These are phyloP conservation scores for Fulmarus glacialis DNA, from an alignment of 2,113 vertebrate genomes.

Conservation along the genomic window DNA sequence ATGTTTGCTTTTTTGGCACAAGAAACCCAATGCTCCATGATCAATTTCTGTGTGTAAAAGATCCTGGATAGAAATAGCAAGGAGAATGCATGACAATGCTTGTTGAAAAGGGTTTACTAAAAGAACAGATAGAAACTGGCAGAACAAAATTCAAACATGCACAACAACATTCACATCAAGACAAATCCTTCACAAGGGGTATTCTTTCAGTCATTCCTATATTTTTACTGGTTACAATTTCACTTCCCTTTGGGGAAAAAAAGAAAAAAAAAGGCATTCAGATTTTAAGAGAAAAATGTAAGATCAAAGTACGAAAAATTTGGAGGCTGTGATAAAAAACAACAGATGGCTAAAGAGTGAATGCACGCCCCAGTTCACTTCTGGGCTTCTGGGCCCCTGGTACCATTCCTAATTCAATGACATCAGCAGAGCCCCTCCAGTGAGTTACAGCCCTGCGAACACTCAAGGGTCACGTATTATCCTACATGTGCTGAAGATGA, in stretches of 20 bases:
- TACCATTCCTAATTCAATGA: neutral
- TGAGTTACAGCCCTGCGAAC: neutral
- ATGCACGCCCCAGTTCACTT: slow-evolving; percentile 36
- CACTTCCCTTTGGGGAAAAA: neutral
- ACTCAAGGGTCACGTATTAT: accelerated
- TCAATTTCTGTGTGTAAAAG: neutral
- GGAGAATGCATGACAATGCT: neutral
- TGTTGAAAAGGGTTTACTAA: neutral
- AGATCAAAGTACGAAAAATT: neutral
- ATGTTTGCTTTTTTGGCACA: neutral
- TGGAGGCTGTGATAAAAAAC: neutral
- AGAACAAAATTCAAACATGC: neutral
- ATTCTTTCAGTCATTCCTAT: neutral
- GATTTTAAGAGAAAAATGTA: neutral
- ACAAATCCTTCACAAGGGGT: accelerated
- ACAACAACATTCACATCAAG: neutral
- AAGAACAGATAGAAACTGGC: neutral
- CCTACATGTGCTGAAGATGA: neutral
- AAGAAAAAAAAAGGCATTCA: neutral
- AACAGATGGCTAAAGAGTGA: slow-evolving; percentile 41
- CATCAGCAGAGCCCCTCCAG: neutral
- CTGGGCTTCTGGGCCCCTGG: slow-evolving; percentile 8
- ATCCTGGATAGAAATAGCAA: neutral
- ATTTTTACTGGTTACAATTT: neutral
- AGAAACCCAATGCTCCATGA: neutral